Percentiles rank a stretch among this genome's conserved stretches.
Evolutionary conservation across 1,140 invertebrate species (phyloP).

Genomic region (Tetraneura akinire): DNA sequence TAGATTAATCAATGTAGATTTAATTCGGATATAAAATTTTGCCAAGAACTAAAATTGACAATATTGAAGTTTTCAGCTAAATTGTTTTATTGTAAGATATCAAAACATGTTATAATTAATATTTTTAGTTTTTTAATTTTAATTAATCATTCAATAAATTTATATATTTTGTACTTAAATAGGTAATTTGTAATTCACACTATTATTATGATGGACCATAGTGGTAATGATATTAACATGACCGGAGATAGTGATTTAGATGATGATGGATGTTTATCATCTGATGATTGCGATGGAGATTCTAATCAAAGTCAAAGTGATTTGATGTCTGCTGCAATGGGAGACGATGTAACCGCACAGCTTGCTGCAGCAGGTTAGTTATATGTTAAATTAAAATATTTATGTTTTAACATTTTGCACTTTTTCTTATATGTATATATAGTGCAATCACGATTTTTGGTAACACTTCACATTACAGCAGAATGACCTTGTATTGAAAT

Average conservation of each 20-base stretch:
- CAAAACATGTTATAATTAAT: background rate
- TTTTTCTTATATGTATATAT: background rate
- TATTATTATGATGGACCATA: constrained; percentile 41
- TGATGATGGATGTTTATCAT: constrained; percentile 73
- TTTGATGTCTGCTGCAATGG: constrained; percentile 77
- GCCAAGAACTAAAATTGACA: background rate
- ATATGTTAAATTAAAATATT: constrained; percentile 64
- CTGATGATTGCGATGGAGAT: constrained; percentile 48
- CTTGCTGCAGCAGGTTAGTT: constrained; percentile 86
- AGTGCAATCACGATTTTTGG: no score
- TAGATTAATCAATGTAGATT: constrained; percentile 16
- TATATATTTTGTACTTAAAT: background rate
- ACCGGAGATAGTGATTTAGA: constrained; percentile 62
- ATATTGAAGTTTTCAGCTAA: background rate
- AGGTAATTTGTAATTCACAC: background rate
- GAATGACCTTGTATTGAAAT: no score
- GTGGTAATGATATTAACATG: constrained; percentile 52
- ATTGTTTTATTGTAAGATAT: background rate
- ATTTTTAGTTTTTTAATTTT: background rate
- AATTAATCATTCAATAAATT: background rate
- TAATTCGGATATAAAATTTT: background rate
- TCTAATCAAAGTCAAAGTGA: constrained; percentile 61
- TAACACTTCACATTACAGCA: no score
- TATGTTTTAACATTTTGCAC: constrained; percentile 56
- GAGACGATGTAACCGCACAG: constrained; percentile 93